Conservation (phyloP, 2,888 invertebrate genomes). For the Pinctada fucata region DNA sequence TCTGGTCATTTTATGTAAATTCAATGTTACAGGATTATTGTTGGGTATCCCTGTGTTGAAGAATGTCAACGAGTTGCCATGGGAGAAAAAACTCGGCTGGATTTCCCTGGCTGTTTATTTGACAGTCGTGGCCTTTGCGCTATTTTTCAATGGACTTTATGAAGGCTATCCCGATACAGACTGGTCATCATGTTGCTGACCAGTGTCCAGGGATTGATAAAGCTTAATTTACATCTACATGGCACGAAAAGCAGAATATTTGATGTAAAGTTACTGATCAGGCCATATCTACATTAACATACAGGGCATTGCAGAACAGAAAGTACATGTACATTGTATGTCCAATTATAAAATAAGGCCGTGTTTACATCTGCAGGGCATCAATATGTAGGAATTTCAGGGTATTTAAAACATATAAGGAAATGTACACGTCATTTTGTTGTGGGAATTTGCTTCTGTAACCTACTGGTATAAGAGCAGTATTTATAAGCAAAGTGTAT, state of each 20-base stretch:
- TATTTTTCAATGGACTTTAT: slow-evolving; percentile 74
- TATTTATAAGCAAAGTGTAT: too few species aligned
- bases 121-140: slow-evolving; percentile 67
- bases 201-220: too few species aligned
- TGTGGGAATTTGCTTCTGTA: too few species aligned
- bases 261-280: background rate
- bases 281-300: background rate
- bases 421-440: too few species aligned
- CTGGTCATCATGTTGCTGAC: slow-evolving; percentile 58
- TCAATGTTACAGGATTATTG: slow-evolving; percentile 63
- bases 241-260: background rate
- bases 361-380: too few species aligned
- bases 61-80: slow-evolving; percentile 73
- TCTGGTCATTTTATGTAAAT: too few species aligned
- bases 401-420: too few species aligned
- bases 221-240: too few species aligned
- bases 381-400: too few species aligned
- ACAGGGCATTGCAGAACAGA: background rate
- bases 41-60: slow-evolving; percentile 75
- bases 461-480: too few species aligned
- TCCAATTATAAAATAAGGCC: too few species aligned
- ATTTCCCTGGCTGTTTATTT: slow-evolving; percentile 72
- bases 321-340: too few species aligned
- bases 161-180: slow-evolving; percentile 71
- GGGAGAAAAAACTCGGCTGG: slow-evolving; percentile 76